Evolutionary conservation across 2,888 invertebrate species (phyloP).

Genomic region (Eudemis profundana): DNA sequence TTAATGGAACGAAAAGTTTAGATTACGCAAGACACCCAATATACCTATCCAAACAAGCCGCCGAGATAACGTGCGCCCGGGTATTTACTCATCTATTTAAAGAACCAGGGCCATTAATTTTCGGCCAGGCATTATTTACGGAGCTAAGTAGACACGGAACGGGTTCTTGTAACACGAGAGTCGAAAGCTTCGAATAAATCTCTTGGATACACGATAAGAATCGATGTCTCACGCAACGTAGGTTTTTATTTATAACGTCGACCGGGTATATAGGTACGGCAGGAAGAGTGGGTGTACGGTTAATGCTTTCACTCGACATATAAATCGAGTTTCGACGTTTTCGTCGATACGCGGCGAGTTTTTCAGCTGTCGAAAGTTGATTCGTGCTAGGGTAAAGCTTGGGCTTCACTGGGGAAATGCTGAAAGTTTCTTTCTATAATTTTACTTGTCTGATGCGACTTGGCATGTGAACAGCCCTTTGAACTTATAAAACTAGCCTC

Average conservation of each 20-base stretch:
- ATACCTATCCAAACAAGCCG: conserved; percentile 70
- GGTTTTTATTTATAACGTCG: conserved; percentile 69
- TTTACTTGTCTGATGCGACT: too few relatives aligned
- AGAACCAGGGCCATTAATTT: conserved; percentile 80
- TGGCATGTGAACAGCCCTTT: too few relatives aligned
- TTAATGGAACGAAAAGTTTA: conserved; percentile 74
- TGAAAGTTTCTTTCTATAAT: too few relatives aligned
- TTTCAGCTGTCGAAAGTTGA: conserved; percentile 53
- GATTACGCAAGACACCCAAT: conserved; percentile 74
- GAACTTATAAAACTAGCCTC: too few relatives aligned
- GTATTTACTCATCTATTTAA: conserved; percentile 85
- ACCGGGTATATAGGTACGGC: conserved; percentile 62
- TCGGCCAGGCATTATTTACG: conserved; percentile 80
- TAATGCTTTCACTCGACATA: conserved; percentile 63
- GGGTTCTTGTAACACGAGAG: conserved; percentile 75
- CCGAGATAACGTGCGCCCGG: conserved; percentile 75
- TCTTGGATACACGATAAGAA: conserved; percentile 81
- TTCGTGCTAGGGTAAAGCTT: conserved; percentile 43
- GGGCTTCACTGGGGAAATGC: conserved; percentile 8
- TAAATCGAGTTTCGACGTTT: conserved; percentile 51
- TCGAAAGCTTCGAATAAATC: conserved; percentile 81
- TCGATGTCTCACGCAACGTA: conserved; percentile 82
- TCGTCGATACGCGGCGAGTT: conserved; percentile 54
- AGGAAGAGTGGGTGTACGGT: conserved; percentile 71
- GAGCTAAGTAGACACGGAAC: conserved; percentile 82